Conservation (phyloP, 2,113 vertebrate species). For the Bubo bubo region DNA sequence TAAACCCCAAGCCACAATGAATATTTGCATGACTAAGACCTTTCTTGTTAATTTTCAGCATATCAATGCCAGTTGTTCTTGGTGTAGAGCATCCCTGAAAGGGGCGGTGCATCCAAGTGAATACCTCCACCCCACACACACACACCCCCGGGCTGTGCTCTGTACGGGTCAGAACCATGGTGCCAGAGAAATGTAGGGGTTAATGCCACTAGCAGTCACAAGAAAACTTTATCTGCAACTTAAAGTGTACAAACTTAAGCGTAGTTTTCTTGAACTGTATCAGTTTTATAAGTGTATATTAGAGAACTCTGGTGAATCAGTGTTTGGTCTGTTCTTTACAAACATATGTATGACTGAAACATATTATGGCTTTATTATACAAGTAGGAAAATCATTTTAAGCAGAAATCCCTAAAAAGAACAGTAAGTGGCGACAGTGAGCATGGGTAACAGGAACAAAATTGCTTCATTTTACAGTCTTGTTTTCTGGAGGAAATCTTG, state of each 20-base stretch:
- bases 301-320: background rate
- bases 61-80: background rate
- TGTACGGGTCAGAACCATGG: background rate
- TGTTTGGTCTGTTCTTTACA: background rate
- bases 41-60: background rate
- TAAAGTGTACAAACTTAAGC: background rate
- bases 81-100: background rate
- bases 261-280: background rate
- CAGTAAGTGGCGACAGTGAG: background rate
- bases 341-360: background rate
- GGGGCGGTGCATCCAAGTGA: background rate
- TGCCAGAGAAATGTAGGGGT: background rate
- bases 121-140: no score
- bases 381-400: background rate
- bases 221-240: background rate
- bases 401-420: background rate
- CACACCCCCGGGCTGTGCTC: background rate
- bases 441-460: background rate
- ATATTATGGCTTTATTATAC: background rate
- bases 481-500: background rate
- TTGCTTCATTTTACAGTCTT: background rate
- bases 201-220: background rate
- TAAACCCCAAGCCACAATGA: background rate
- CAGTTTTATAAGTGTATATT: background rate
- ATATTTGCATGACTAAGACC: background rate